These are phyloP conservation scores for Galbula dea DNA, from an alignment of 2,113 vertebrate species.

Conservation along the genomic window DNA sequence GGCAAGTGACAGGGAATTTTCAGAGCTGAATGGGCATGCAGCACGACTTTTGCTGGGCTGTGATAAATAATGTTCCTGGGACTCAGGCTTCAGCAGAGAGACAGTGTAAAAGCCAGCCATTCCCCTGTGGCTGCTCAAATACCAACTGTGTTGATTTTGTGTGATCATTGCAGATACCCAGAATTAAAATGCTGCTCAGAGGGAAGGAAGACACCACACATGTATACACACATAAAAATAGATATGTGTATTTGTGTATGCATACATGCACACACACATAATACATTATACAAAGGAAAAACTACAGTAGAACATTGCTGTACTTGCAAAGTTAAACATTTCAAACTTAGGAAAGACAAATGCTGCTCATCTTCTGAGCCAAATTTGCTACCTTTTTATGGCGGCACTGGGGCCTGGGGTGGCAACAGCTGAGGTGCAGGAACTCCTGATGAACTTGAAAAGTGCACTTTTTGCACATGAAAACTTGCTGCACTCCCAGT, in stretches of 20 bases:
- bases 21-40: accelerated
- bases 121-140: neutral
- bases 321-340: neutral
- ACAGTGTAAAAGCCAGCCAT: neutral
- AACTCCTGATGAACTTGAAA: neutral
- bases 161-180: neutral
- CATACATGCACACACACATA: neutral
- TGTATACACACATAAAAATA: no score
- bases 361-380: neutral
- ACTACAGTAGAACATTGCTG: neutral
- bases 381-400: neutral
- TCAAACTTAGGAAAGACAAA: neutral
- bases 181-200: neutral
- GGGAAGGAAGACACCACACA: accelerated
- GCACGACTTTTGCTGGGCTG: accelerated
- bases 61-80: neutral
- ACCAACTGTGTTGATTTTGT: neutral
- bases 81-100: accelerated
- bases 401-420: neutral
- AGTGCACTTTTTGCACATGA: no score
- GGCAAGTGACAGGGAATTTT: neutral
- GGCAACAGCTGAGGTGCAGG: neutral
- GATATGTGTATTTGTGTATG: no score
- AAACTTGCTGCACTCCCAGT: neutral
- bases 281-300: neutral